These are phyloP conservation scores for Limnephilus auricula DNA, from an alignment of 2,888 invertebrate species.

Conservation along the genomic window DNA sequence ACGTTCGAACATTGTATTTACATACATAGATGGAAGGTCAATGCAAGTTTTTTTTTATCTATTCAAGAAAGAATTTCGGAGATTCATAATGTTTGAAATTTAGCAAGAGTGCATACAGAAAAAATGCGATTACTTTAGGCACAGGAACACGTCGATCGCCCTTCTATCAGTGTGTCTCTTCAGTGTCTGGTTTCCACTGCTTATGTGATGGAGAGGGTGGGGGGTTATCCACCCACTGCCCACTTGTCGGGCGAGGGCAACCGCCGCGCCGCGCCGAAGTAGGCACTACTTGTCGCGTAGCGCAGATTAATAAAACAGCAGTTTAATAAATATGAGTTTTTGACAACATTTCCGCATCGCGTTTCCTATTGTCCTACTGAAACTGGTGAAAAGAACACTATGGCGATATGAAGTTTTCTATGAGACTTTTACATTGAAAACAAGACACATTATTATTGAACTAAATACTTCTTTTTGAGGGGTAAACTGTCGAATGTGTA, in stretches of 20 bases:
- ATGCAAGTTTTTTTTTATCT: too few species aligned
- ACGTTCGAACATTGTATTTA: too few species aligned
- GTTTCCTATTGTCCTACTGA: neutral
- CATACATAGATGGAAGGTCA: too few species aligned
- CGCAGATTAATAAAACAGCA: neutral
- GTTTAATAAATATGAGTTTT: neutral
- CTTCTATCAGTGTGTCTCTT: neutral
- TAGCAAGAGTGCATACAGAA: too few species aligned
- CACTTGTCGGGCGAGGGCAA: neutral
- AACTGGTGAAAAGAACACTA: neutral
- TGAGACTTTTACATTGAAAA: neutral
- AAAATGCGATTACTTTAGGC: too few species aligned
- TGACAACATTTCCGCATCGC: neutral
- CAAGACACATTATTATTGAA: too few species aligned
- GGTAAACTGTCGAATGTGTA: too few species aligned
- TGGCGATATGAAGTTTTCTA: neutral
- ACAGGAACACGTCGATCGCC: too few species aligned
- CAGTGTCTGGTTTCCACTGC: neutral
- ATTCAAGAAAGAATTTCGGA: too few species aligned
- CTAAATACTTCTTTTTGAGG: too few species aligned
- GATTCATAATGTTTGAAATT: too few species aligned
- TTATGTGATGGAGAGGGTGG: too few species aligned
- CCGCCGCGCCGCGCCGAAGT: slow-evolving; percentile 11
- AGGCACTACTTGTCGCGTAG: neutral
- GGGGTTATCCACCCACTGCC: neutral